Conservation (phyloP, 1,140 invertebrate genomes). For the Papilio aristodemus region DNA sequence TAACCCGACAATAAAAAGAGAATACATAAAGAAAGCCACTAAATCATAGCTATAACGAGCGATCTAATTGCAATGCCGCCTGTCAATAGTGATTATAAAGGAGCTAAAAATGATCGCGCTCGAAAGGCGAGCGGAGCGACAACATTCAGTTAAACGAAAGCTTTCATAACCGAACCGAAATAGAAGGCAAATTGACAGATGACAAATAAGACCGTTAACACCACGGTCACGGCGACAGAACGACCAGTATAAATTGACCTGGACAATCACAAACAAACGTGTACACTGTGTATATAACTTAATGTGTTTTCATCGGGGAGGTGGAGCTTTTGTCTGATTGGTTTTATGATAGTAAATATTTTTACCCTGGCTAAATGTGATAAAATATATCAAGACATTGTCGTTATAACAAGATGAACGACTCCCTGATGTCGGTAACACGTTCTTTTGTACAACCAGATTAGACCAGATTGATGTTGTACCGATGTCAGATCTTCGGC, state of each 20-base stretch:
- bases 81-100: conserved; percentile 73
- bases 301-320: conserved; percentile 24
- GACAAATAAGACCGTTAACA: conserved; percentile 78
- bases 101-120: conserved; percentile 74
- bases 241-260: conserved; percentile 49
- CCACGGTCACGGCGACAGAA: conserved; percentile 55
- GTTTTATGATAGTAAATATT: conserved; percentile 67
- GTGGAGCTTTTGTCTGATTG: conserved; percentile 46
- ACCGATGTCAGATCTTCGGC: background rate
- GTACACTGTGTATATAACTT: background rate
- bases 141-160: conserved; percentile 62
- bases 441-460: conserved; percentile 68
- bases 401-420: conserved; percentile 75
- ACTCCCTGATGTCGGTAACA: conserved; percentile 59
- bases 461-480: conserved; percentile 57
- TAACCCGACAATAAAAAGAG: conserved; percentile 9
- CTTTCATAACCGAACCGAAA: conserved; percentile 76
- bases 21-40: conserved; percentile 38
- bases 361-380: conserved; percentile 71
- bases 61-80: conserved; percentile 55
- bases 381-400: conserved; percentile 78
- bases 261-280: conserved; percentile 37
- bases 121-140: conserved; percentile 61
- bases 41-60: conserved; percentile 50
- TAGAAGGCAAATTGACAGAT: conserved; percentile 79